Evolutionary conservation across 2,888 invertebrate species (phyloP), one percentile per base, ranked within the genome.

Genomic region (Kryphioiulus occultus): DNA sequence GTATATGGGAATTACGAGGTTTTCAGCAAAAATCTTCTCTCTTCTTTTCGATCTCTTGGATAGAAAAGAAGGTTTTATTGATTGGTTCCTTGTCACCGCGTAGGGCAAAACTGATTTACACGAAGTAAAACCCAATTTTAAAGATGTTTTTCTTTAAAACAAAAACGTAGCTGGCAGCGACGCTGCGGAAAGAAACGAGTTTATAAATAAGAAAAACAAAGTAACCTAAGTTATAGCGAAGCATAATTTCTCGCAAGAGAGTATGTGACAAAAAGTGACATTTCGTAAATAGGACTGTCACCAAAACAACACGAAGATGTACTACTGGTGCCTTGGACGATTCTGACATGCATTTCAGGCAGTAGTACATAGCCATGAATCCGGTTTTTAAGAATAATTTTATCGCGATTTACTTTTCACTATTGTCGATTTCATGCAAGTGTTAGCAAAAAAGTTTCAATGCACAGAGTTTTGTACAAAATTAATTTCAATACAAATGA

Each of bases 51-150:
- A 68, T 68, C 68, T 68, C n/a, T 3, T 0, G 68, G 68, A 68
- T 68, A 68, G 68, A 68, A 68, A 68, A 68, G 68, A 68, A 26
- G 68, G 26, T 68, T 68, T 68, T 68, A 68, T 68, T 68, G 68
- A 68, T 68, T 68, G 7, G 68, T 68, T 68, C 26, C 68, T 68
- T 26, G 68, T 68, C 68, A 68, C 68, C 68, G 68, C 68, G n/a
- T 26, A 26, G 12, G 68, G 68, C 68, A 12, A 68, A 68, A 68
- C 26, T 68, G 68, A 68, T 68, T 68, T 68, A 68, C 68, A 26
- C 68, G 68, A 68, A 68, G n/a, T 59, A n/a, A 68, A 26, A 68
- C 68, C n/a, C 68, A 68, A 68, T 68, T 68, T 68, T n/a, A 68
- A 68, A 68, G 10, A 68, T 26, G 26, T 26, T 68, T 68, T 68